A percentile compares a stretch with the other conserved stretches of the same genome.
These are phyloP conservation scores for Cranoglanis bouderius DNA, from an alignment of 2,113 vertebrate species.

Conservation along the genomic window DNA sequence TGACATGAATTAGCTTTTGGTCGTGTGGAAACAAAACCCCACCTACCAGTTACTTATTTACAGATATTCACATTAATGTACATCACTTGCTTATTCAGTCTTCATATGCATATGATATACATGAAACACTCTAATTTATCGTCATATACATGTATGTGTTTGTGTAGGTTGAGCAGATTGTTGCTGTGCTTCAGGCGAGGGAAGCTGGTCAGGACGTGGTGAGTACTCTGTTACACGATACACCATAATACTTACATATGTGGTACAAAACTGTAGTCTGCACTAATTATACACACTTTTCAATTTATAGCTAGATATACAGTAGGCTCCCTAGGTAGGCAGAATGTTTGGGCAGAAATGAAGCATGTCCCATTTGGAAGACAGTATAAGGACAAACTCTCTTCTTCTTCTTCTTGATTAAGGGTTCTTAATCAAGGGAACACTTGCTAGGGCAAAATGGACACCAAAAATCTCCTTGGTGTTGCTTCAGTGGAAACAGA, in stretches of 20 bases:
- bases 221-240: neutral
- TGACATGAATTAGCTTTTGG: neutral
- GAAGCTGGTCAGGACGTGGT: neutral
- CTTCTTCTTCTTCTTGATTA: neutral
- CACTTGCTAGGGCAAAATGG: neutral
- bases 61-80: too few relatives aligned
- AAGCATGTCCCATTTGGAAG: neutral
- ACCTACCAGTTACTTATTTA: too few relatives aligned
- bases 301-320: neutral
- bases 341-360: neutral
- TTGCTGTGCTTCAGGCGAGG: neutral
- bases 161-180: neutral
- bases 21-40: neutral
- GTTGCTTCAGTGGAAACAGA: too few relatives aligned
- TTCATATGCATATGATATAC: neutral
- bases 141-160: neutral
- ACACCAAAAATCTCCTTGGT: too few relatives aligned
- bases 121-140: neutral
- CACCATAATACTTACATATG: neutral
- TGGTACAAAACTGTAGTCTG: neutral
- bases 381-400: neutral
- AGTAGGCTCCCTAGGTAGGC: neutral
- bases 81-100: neutral
- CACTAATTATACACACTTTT: neutral
- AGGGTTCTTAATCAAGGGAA: neutral